Conservation (phyloP, 2,797 vertebrate genomes). For the Eulemur rubriventer region DNA sequence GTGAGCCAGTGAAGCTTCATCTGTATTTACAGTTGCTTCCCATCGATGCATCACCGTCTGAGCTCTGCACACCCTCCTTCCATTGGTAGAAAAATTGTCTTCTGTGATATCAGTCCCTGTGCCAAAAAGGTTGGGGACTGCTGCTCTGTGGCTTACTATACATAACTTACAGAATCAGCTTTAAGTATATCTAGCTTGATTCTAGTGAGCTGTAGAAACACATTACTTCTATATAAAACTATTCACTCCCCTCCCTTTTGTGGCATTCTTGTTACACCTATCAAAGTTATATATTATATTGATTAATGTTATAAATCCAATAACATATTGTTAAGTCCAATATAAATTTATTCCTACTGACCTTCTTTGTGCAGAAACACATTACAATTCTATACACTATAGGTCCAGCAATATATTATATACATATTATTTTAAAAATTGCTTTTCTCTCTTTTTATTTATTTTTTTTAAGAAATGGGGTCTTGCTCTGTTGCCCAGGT, state of each 20-base stretch:
- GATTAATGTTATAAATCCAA: not conserved
- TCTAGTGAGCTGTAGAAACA: not conserved
- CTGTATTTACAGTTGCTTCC: too few relatives aligned
- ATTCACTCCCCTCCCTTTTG: not conserved
- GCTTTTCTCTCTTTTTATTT: not conserved
- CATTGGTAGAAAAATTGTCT: too few relatives aligned
- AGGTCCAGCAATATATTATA: not conserved
- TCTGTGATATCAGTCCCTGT: rapidly evolving
- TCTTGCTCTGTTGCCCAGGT: not conserved
- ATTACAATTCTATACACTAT: not conserved
- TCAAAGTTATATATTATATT: not conserved
- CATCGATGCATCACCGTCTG: too few relatives aligned
- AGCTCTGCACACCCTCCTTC: too few relatives aligned
- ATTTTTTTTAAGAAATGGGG: not conserved
- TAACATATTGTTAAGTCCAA: not conserved
- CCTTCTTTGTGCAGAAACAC: not conserved
- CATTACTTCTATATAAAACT: not conserved
- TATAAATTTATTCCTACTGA: not conserved
- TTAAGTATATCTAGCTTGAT: not conserved
- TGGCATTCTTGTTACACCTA: not conserved
- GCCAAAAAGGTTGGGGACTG: too few relatives aligned
- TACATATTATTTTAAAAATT: not conserved
- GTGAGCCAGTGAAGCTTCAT: too few relatives aligned
- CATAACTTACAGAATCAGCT: not conserved
- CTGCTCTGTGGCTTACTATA: not conserved